Evolutionary conservation across 2,888 invertebrate genomes (phyloP).

Genomic region (Phragmatobia fuliginosa): DNA sequence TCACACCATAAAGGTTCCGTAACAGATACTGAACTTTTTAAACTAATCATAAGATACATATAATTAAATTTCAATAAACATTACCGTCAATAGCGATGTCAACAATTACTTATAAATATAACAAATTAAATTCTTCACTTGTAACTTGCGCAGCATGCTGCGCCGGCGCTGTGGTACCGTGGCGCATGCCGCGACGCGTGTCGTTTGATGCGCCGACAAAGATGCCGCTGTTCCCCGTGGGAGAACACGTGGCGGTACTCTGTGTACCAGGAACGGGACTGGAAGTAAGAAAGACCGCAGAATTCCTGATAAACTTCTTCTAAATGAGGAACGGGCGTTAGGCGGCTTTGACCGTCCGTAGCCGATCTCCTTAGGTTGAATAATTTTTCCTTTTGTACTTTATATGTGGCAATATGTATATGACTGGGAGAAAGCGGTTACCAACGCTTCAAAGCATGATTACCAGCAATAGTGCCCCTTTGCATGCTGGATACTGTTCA

Average conservation of each 20-base stretch:
- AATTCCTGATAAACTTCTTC: conserved; percentile 19
- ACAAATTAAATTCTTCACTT: conserved; percentile 25
- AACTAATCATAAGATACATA: not conserved
- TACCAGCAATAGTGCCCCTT: no score
- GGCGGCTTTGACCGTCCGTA: not conserved
- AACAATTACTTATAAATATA: conserved; percentile 1
- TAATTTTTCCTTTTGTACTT: not conserved
- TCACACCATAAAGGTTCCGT: no score
- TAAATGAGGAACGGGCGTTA: not conserved
- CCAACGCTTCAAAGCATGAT: not conserved
- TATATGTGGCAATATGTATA: not conserved
- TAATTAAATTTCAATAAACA: not conserved
- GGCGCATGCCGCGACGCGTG: conserved; percentile 66
- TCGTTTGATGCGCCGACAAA: conserved; percentile 83
- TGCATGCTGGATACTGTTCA: no score
- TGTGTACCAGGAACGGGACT: conserved; percentile 38
- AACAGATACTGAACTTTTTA: no score
- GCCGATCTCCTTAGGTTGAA: not conserved
- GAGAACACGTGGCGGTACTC: conserved; percentile 62
- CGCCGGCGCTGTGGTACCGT: conserved; percentile 52
- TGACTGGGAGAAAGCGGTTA: not conserved
- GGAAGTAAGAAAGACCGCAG: conserved; percentile 17
- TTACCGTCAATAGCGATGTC: not conserved
- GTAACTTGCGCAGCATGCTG: conserved; percentile 36
- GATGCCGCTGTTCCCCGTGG: conserved; percentile 60